Conservation (phyloP, 2,888 invertebrate species). For the Thysanoteuthis rhombus region DNA sequence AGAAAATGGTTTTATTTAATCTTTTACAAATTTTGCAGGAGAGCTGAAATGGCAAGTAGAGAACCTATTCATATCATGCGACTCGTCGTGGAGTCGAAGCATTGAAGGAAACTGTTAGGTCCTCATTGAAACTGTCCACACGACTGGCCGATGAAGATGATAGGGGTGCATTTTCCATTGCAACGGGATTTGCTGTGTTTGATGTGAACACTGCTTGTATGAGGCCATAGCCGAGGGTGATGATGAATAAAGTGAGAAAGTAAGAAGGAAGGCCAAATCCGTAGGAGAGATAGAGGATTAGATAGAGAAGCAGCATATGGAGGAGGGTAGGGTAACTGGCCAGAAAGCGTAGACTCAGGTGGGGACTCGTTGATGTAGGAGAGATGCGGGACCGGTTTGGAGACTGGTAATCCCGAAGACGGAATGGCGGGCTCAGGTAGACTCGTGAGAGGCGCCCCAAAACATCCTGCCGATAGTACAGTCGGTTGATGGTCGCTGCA, state of each 20-base stretch:
- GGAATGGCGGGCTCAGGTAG: slow-evolving; percentile 49
- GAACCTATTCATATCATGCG: background rate
- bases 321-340: slow-evolving; percentile 75
- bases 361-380: slow-evolving; percentile 46
- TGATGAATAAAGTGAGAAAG: slow-evolving; percentile 43
- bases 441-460: slow-evolving; percentile 54
- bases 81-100: background rate
- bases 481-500: slow-evolving; percentile 73
- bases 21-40: background rate
- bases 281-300: slow-evolving; percentile 44
- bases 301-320: slow-evolving; percentile 71
- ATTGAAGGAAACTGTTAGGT: background rate
- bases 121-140: background rate
- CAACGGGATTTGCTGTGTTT: background rate
- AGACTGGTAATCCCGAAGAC: background rate
- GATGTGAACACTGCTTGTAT: slow-evolving; percentile 39
- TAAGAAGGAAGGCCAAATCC: slow-evolving; percentile 52
- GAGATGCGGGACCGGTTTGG: slow-evolving; percentile 58
- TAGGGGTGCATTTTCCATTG: background rate
- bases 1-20: background rate
- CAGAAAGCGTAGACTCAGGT: slow-evolving; percentile 71
- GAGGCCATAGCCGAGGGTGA: slow-evolving; percentile 46
- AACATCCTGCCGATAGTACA: slow-evolving; percentile 71
- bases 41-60: background rate
- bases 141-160: background rate